Base-by-base conservation (phyloP, 2,113 vertebrate species). In the Tyrannus savana region DNA sequence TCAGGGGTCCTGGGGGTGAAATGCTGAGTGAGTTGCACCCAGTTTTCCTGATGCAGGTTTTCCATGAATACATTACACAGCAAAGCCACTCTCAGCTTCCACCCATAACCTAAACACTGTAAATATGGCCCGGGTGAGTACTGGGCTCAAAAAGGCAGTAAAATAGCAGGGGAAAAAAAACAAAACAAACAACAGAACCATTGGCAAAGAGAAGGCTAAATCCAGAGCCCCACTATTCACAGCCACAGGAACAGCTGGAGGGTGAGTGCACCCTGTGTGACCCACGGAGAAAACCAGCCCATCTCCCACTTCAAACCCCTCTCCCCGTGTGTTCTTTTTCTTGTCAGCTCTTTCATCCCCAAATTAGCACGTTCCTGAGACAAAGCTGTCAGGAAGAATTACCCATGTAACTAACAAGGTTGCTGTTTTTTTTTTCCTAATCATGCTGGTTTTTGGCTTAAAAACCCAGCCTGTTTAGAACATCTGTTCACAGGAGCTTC, bases 341-440 rank as follows among this genome's bases (percentile, higher is more conserved):
- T 33, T 74, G 79, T 81, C 90, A 39, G 7, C n/a, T 3, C 95
- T 96, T 92, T 96, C 95, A 94, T 90, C 95, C 90, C 60, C 41
- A 80, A 94, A 97, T 94, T n/a, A 96, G 87, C 93, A 75, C 84
- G 60, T 88, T 47, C 67, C 85, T 24, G 41, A 96, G 84, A 93
- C 93, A 95, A 95, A 87, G 82, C 41, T 91, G 92, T 92, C 95
- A 88, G 3, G 88, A 44, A 72, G 63, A 95, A 92, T 96, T 56
- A 94, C 88, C 6, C 13, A 14, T 27, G 52, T 35, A 84, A 71
- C 78, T 42, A 91, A 84, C 31, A 23, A 68, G 73, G 6, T 9
- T 14, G 6, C 8, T 24, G 7, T 18, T 19, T 46, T 46, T 7
- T 2, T 6, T 2, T 6, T 30, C 81, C 82, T 33, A 81, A 87